Evolutionary conservation across 2,113 vertebrate species (phyloP).

Genomic region (Silurus asotus): DNA sequence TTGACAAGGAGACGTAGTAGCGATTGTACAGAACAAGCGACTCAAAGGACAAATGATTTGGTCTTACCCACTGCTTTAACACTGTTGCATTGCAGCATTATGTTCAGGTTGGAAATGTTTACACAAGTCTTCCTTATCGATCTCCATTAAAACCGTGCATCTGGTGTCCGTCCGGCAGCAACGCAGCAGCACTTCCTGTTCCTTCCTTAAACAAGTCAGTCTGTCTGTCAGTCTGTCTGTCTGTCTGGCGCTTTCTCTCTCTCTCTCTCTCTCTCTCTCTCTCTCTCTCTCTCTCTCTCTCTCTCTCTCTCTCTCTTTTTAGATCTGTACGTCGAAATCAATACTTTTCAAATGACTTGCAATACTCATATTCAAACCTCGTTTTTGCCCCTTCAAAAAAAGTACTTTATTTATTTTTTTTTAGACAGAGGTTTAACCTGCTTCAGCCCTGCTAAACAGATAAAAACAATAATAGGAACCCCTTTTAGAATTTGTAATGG

Average conservation of each 20-base stretch:
- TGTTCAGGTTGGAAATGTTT: background rate
- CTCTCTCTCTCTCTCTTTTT: background rate
- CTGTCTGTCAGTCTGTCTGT: too few species aligned
- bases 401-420: background rate
- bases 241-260: background rate
- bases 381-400: too few species aligned
- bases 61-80: slow-evolving; percentile 1
- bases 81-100: background rate
- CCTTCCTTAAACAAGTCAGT: background rate
- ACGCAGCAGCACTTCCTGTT: background rate
- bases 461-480: too few species aligned
- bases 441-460: background rate
- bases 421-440: background rate
- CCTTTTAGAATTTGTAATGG: too few species aligned
- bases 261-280: background rate
- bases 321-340: too few species aligned
- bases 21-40: background rate
- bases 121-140: background rate
- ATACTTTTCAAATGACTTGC: too few species aligned
- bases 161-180: background rate
- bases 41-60: background rate
- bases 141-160: background rate
- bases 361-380: too few species aligned
- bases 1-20: background rate
- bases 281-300: background rate